Conservation (phyloP, 2,113 vertebrate genomes). For the Butorides virescens region DNA sequence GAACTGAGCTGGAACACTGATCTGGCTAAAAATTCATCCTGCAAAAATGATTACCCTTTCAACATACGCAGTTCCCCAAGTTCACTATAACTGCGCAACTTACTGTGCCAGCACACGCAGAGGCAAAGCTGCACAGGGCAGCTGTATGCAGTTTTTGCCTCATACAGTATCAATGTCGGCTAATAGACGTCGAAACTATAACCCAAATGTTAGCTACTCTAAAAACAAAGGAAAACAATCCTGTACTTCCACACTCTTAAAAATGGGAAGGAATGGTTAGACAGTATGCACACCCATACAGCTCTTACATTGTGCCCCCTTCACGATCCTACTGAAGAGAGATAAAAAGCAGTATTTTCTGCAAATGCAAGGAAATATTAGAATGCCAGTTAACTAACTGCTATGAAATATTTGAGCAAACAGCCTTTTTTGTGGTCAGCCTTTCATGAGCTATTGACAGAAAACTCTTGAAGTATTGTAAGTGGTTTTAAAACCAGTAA, state of each 20-base stretch:
- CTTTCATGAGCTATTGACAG: not conserved
- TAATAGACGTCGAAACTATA: not conserved
- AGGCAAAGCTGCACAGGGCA: not conserved
- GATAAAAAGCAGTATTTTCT: not conserved
- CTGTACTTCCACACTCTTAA: not conserved
- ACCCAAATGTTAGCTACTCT: not conserved
- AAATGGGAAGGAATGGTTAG: not conserved
- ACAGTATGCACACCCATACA: not conserved
- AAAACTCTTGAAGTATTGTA: not conserved
- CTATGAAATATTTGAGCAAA: not conserved
- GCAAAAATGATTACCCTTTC: not conserved
- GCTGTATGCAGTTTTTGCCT: not conserved
- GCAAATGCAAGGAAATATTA: not conserved
- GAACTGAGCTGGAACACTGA: not conserved
- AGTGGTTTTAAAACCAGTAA: not conserved
- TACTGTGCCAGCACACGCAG: not conserved
- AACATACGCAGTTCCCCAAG: not conserved
- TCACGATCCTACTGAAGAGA: not conserved
- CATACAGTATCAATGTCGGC: not conserved
- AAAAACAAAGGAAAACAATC: not conserved
- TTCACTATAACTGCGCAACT: not conserved
- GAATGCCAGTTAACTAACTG: not conserved
- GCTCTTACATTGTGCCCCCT: not conserved
- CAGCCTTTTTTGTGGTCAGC: not conserved
- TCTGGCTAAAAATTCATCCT: not conserved